Conservation (phyloP, 64 coral and sea anemone species). For the Astreopora myriophthalma region DNA sequence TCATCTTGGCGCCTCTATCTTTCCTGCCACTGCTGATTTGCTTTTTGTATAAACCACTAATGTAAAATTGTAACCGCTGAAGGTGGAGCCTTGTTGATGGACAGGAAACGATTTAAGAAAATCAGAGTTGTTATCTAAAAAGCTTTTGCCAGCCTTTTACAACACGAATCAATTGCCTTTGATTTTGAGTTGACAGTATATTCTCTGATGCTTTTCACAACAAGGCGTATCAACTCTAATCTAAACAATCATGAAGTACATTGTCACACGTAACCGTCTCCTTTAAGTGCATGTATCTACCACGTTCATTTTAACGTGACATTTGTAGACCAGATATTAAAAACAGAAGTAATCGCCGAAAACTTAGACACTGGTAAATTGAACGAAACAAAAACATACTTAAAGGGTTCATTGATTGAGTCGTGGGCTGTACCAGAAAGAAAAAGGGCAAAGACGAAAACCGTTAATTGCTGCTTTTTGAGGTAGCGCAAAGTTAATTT, state of each 20-base stretch:
- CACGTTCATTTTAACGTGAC: conserved; percentile 19
- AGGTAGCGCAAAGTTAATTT: conserved; percentile 19
- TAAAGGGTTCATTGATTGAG: conserved; percentile 11
- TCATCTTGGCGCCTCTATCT: conserved; percentile 10
- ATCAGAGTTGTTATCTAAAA: neutral
- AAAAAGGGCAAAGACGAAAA: conserved; percentile 30
- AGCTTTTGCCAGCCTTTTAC: neutral
- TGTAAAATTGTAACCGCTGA: conserved; percentile 7
- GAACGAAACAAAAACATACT: conserved; percentile 32
- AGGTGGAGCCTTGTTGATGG: neutral
- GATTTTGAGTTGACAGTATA: conserved; percentile 5
- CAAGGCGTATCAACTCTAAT: conserved; percentile 30
- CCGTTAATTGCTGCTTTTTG: too few relatives aligned
- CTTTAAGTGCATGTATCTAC: conserved; percentile 18
- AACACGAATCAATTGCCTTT: neutral
- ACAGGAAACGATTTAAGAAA: conserved; percentile 23
- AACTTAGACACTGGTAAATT: neutral
- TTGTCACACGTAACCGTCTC: conserved; percentile 16
- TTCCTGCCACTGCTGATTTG: neutral
- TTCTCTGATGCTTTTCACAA: neutral
- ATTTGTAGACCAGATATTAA: neutral
- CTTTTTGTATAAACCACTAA: conserved; percentile 25
- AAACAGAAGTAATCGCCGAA: neutral
- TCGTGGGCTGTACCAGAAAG: neutral
- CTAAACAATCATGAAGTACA: conserved; percentile 14